These are phyloP conservation scores for Carassius gibelio DNA, from an alignment of 2,113 vertebrate genomes.

Conservation along the genomic window DNA sequence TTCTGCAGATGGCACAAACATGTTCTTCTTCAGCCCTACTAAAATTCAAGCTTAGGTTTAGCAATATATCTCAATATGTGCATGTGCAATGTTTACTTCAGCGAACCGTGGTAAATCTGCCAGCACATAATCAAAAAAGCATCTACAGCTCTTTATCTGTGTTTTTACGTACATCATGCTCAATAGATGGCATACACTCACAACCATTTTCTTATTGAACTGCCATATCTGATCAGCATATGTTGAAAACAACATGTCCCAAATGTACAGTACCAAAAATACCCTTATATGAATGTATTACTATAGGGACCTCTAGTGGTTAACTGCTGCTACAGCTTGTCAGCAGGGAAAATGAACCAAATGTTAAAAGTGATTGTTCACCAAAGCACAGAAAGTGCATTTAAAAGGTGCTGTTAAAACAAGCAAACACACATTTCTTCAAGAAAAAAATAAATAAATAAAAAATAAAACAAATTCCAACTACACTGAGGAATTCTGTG, in stretches of 20 bases:
- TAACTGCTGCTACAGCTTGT: neutral
- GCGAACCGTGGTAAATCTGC: conserved; percentile 5
- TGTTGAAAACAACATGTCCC: neutral
- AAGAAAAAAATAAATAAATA: neutral
- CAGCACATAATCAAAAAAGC: conserved; percentile 32
- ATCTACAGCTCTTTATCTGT: neutral
- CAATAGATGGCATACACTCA: conserved; percentile 1
- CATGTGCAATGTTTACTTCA: conserved; percentile 30
- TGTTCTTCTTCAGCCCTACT: neutral
- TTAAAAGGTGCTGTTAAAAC: neutral
- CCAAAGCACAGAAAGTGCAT: neutral
- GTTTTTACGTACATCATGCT: neutral
- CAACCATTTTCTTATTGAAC: neutral
- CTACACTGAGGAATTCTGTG: neutral
- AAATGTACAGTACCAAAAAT: neutral
- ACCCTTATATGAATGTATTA: neutral
- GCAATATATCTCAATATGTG: conserved; percentile 37
- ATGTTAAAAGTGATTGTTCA: neutral
- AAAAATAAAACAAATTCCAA: neutral
- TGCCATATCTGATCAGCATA: neutral
- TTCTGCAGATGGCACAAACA: neutral
- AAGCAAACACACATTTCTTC: neutral
- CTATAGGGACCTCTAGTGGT: conserved; percentile 47
- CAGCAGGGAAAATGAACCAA: neutral
- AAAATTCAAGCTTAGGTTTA: neutral